Evolutionary conservation across 2,888 invertebrate genomes (phyloP).

Genomic region (Drosophila rellima): DNA sequence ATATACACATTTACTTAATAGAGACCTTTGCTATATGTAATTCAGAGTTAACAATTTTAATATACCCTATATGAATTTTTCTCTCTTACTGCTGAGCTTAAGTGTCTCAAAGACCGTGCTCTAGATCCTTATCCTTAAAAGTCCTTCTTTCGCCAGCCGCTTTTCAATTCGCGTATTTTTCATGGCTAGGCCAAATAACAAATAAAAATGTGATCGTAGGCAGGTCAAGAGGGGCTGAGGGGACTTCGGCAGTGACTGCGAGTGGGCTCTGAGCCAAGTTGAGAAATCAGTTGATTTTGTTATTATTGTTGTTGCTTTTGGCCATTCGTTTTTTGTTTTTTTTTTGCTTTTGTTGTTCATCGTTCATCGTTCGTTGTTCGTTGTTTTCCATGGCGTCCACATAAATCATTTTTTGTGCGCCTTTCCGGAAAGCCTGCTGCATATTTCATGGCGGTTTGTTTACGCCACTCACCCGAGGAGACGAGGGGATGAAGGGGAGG

Average conservation of each 20-base stretch:
- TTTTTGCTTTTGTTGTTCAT: constrained; percentile 32
- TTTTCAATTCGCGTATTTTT: constrained; percentile 62
- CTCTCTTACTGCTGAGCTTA: too few species aligned
- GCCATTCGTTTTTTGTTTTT: constrained; percentile 39
- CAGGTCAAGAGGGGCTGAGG: constrained; percentile 1
- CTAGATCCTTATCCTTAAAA: background rate
- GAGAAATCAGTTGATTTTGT: constrained; percentile 76
- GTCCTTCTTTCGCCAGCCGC: constrained; percentile 29
- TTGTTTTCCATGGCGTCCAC: constrained; percentile 65
- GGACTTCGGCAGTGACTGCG: constrained; percentile 1
- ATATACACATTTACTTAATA: too few species aligned
- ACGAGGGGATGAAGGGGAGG: background rate
- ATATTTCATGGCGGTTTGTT: constrained; percentile 74
- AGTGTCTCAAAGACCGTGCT: too few species aligned
- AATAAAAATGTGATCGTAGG: constrained; percentile 33
- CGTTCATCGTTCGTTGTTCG: constrained; percentile 26
- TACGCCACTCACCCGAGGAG: constrained; percentile 34
- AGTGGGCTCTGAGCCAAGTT: constrained; percentile 60
- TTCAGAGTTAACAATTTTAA: too few species aligned
- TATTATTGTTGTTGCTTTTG: constrained; percentile 52
- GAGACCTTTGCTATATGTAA: too few species aligned
- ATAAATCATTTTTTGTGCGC: constrained; percentile 78
- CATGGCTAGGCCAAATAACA: constrained; percentile 48
- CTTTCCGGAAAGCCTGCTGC: constrained; percentile 67
- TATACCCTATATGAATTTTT: too few species aligned